Conservation (phyloP, 1,140 invertebrate genomes). For the Sycophila sp. region DNA sequence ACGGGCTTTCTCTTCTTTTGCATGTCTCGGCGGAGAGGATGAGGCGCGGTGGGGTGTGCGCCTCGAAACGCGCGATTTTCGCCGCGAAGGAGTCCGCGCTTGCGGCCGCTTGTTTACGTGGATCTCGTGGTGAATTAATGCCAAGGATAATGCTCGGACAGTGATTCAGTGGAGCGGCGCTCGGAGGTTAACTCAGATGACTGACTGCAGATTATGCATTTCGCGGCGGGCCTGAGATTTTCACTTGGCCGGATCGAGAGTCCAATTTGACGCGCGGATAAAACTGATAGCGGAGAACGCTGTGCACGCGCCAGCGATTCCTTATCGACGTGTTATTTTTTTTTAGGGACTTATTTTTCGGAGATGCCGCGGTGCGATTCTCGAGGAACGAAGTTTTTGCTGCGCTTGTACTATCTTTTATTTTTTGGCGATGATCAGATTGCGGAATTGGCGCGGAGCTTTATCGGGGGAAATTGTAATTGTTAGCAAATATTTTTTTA, state of each 20-base stretch:
- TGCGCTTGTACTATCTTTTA: too few relatives aligned
- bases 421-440: too few relatives aligned
- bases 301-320: background rate
- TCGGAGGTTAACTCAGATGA: constrained; percentile 26
- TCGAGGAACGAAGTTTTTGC: too few relatives aligned
- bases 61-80: background rate
- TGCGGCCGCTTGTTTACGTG: constrained; percentile 17
- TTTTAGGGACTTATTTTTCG: too few relatives aligned
- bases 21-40: background rate
- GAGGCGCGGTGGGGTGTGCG: background rate
- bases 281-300: background rate
- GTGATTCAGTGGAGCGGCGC: constrained; percentile 21
- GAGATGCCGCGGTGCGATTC: too few relatives aligned
- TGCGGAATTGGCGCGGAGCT: too few relatives aligned
- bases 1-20: background rate
- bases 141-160: constrained; percentile 26
- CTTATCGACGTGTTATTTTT: background rate
- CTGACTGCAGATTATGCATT: too few relatives aligned
- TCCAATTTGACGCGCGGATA: background rate
- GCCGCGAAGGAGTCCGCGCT: background rate
- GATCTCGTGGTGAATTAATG: constrained; percentile 17
- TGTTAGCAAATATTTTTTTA: too few relatives aligned
- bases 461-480: background rate
- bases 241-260: background rate
- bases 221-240: too few relatives aligned